These are phyloP conservation scores for Hyposoter dolosus DNA, from an alignment of 2,888 invertebrate species.

Conservation along the genomic window DNA sequence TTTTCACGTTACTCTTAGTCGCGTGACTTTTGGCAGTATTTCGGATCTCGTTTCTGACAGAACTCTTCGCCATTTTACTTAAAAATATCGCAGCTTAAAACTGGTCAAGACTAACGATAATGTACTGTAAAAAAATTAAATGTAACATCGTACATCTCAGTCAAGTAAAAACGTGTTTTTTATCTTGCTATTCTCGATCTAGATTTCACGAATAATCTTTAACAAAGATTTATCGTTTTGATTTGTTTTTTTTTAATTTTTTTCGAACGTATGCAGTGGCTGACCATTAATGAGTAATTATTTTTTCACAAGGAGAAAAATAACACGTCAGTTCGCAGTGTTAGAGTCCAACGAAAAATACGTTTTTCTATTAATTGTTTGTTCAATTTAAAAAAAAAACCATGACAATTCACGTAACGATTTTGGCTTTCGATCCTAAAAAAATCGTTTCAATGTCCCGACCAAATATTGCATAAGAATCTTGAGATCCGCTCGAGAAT, in stretches of 20 bases:
- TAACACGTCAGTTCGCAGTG: no score
- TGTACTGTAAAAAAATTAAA: not conserved
- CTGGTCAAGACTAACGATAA: not conserved
- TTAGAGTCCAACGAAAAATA: no score
- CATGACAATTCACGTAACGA: no score
- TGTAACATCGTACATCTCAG: not conserved
- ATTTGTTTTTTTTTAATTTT: not conserved
- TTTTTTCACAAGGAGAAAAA: no score
- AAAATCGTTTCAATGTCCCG: no score
- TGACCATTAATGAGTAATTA: not conserved
- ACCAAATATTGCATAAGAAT: no score
- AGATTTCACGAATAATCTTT: not conserved
- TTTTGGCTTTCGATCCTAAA: no score
- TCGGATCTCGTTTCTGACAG: not conserved
- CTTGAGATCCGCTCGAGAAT: no score
- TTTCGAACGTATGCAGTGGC: not conserved
- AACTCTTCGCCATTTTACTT: not conserved
- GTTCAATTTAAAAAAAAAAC: not conserved
- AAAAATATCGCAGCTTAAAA: not conserved
- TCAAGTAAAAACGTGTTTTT: not conserved
- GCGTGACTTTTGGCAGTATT: constrained; percentile 44
- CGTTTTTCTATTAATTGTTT: not conserved
- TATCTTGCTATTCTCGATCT: not conserved
- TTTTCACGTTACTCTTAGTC: not conserved
- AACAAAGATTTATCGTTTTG: not conserved